These are phyloP conservation scores for Phylloscopus whistleri DNA, from an alignment of 2,113 vertebrate genomes.

Conservation along the genomic window DNA sequence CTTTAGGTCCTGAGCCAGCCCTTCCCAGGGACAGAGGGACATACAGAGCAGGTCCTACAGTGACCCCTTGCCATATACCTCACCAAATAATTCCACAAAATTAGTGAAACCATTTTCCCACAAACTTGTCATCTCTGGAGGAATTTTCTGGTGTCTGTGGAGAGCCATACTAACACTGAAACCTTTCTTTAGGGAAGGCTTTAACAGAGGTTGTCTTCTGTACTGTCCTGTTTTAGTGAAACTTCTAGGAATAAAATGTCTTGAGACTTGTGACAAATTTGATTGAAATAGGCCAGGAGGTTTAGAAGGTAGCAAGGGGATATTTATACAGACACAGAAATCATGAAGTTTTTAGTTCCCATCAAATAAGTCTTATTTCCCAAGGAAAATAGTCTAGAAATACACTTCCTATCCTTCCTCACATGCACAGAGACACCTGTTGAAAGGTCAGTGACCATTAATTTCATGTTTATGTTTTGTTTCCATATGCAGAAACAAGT, in stretches of 20 bases:
- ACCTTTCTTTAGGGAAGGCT: background rate
- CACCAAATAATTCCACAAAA: background rate
- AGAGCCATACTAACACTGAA: background rate
- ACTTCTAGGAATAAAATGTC: background rate
- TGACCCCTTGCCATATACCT: background rate
- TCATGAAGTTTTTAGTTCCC: background rate
- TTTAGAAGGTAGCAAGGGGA: background rate
- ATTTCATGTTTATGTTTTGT: background rate
- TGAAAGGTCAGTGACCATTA: background rate
- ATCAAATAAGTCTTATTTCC: background rate
- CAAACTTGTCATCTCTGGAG: background rate
- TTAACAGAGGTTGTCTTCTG: background rate
- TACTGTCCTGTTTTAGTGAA: background rate
- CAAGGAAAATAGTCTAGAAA: background rate
- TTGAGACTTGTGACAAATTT: background rate
- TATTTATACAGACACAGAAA: background rate
- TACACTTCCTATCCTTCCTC: background rate
- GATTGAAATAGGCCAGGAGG: background rate
- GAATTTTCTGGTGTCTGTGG: background rate
- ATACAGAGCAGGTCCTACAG: background rate
- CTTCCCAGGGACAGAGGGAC: background rate
- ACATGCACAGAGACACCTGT: background rate
- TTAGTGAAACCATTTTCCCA: background rate
- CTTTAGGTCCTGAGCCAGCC: background rate
- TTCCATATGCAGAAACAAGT: background rate